phyloP scores from a whole-genome alignment of 1,140 invertebrate genomes.

The Ostrea edulis region DNA sequence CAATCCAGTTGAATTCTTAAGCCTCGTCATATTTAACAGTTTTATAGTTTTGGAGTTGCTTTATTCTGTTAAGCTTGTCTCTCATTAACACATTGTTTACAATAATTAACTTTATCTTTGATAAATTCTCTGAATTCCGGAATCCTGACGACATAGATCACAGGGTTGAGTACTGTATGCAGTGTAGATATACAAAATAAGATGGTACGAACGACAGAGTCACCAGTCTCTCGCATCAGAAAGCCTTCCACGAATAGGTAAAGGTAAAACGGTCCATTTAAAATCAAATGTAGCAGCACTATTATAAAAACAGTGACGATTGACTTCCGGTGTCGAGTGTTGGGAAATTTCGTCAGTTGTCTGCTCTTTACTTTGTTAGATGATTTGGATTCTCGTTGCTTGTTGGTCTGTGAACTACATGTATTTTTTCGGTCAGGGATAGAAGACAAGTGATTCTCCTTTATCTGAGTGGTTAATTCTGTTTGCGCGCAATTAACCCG shows the following conservation, averaged over 20 bases:
- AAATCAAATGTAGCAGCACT: background rate
- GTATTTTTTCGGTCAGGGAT: too few relatives aligned
- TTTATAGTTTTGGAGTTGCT: too few relatives aligned
- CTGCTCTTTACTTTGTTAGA: background rate
- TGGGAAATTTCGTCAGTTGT: background rate
- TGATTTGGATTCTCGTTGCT: background rate
- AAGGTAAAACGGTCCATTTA: background rate
- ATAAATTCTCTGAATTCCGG: conserved; percentile 1
- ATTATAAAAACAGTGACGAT: background rate
- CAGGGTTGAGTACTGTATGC: background rate
- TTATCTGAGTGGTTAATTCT: background rate
- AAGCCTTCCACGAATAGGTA: background rate
- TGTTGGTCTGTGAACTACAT: background rate
- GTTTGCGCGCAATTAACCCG: background rate
- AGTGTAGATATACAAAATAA: background rate
- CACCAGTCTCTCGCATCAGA: background rate
- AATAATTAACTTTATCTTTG: background rate
- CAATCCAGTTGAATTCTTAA: too few relatives aligned
- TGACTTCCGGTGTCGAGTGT: background rate
- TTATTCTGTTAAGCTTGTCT: too few relatives aligned
- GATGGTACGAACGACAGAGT: background rate
- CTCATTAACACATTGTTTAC: background rate
- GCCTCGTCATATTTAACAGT: too few relatives aligned
- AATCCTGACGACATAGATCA: background rate
- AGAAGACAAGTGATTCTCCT: background rate